Conservation (phyloP, 1,140 invertebrate genomes). For the Megalopta genalis region DNA sequence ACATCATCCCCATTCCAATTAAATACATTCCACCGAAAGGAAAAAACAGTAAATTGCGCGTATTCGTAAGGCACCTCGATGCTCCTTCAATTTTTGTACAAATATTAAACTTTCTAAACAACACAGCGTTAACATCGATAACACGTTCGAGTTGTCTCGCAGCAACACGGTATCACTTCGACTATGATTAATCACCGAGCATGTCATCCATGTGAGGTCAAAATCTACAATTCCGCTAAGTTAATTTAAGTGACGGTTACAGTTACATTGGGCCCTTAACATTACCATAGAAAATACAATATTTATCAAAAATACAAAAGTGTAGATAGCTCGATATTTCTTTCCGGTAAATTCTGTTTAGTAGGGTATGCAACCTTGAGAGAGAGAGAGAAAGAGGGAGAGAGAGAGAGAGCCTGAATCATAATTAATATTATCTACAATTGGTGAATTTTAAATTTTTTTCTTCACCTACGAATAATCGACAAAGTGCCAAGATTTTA, state of each 20-base stretch:
- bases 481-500: no score
- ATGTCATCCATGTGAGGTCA: constrained; percentile 22
- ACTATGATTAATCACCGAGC: constrained; percentile 38
- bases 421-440: no score
- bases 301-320: constrained; percentile 28
- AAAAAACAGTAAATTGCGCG: no score
- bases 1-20: not conserved
- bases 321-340: not conserved
- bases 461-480: no score
- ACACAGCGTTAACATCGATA: not conserved
- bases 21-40: no score
- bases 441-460: no score
- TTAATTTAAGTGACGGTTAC: constrained; percentile 14
- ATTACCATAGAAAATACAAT: constrained; percentile 14
- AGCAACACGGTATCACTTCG: constrained; percentile 25
- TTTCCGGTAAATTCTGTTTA: not conserved
- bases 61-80: constrained; percentile 43
- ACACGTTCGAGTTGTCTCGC: constrained; percentile 23
- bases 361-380: not conserved
- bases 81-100: constrained; percentile 33
- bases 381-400: no score
- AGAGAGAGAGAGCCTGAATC: no score
- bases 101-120: constrained; percentile 4
- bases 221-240: not conserved
- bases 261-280: not conserved